Evolutionary conservation across 2,113 vertebrate genomes (phyloP).

Genomic region (Anoura caudifer): DNA sequence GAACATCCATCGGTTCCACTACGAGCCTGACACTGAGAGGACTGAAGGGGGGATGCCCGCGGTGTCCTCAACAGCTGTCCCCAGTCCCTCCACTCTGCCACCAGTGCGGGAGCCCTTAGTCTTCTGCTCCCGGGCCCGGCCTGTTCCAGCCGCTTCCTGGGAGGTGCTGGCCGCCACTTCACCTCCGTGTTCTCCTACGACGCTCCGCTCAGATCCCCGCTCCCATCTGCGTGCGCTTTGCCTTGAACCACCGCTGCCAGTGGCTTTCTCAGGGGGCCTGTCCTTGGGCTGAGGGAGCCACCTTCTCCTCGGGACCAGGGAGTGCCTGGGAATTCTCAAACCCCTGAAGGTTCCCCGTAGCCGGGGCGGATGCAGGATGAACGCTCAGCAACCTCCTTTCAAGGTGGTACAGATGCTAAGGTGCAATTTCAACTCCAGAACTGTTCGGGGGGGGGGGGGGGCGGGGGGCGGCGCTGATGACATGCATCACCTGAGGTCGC

Average conservation of each 20-base stretch:
- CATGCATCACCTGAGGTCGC: accelerated
- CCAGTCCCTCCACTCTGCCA: neutral
- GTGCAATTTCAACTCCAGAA: neutral
- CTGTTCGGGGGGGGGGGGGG: neutral
- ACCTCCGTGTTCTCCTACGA: accelerated
- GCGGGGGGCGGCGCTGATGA: too few species aligned
- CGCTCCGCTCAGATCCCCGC: neutral
- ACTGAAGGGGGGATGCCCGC: neutral
- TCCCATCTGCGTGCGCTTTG: neutral
- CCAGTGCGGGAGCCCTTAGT: neutral
- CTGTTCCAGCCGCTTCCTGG: accelerated
- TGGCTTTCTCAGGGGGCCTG: neutral
- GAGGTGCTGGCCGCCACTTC: neutral
- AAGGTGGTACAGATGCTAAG: neutral
- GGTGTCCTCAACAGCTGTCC: neutral
- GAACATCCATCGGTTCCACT: neutral
- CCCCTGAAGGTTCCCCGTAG: neutral
- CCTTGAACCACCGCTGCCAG: neutral
- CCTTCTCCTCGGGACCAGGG: neutral
- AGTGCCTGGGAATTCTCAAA: neutral
- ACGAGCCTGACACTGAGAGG: neutral
- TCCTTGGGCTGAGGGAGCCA: neutral
- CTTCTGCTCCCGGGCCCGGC: neutral
- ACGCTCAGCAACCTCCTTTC: neutral
- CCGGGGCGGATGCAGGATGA: neutral